A percentile compares a stretch with the other conserved stretches of the same genome.
Conservation (phyloP, 2,113 vertebrate species). For the Otis tarda region DNA sequence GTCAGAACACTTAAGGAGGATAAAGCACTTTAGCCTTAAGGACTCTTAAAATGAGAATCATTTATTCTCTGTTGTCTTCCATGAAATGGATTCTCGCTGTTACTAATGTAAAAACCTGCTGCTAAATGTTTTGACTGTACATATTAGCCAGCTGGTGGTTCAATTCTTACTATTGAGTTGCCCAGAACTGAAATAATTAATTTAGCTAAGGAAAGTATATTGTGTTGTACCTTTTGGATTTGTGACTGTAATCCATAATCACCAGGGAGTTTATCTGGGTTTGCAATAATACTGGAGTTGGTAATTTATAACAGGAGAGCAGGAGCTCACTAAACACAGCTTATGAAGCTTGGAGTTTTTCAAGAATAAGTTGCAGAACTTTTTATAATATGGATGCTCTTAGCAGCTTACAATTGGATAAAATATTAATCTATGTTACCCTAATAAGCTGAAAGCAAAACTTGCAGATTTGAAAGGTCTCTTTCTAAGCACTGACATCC, state of each 20-base stretch:
- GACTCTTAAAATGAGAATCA: slow-evolving; percentile 74
- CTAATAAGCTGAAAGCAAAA: slow-evolving; percentile 34
- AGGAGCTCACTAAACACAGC: slow-evolving; percentile 41
- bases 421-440: neutral
- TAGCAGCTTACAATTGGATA: slow-evolving; percentile 41
- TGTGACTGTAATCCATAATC: slow-evolving; percentile 75
- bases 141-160: slow-evolving; percentile 81
- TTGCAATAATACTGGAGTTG: slow-evolving; percentile 71
- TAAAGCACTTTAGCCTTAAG: slow-evolving; percentile 78
- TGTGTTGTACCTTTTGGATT: slow-evolving; percentile 68
- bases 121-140: slow-evolving; percentile 78
- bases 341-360: slow-evolving; percentile 32
- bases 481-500: neutral
- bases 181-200: slow-evolving; percentile 78
- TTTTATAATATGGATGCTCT: neutral
- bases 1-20: slow-evolving; percentile 73
- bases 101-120: slow-evolving; percentile 81
- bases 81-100: slow-evolving; percentile 80
- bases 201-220: slow-evolving; percentile 73
- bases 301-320: slow-evolving; percentile 65
- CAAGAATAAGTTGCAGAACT: slow-evolving; percentile 46
- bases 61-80: slow-evolving; percentile 75
- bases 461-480: neutral
- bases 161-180: slow-evolving; percentile 74
- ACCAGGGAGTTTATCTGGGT: slow-evolving; percentile 71